Base-by-base conservation (phyloP, 2,888 invertebrate species). In the Criorhina ranunculi region DNA sequence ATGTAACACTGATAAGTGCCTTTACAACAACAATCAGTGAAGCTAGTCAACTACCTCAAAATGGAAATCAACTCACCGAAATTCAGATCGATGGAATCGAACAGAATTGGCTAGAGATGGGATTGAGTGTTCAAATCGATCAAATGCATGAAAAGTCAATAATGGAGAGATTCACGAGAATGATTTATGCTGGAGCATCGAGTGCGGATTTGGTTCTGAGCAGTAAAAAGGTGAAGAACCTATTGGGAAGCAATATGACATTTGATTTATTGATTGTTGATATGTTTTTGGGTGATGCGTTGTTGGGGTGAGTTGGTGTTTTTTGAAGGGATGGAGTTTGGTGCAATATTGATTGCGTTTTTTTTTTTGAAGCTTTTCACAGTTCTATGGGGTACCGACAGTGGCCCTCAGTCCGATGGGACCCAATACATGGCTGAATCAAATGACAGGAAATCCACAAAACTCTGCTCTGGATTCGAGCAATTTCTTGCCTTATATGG, bases 221-320 rank as follows among this genome's bases (percentile, higher is more conserved):
- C n/a, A 89, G 90, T 88, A 86, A 86, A 0, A 87, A 89, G 42
- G 88, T 92, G 11, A 88, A 88, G 0, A 88, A 89, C 11, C 49
- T 92, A 1, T 51, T 92, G 2, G 88, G 88, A 5, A 90, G 90
- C 12, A 88, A 89, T 7, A 88, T 89, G 17, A 87, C 88, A 11
- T 91, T 91, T 57, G 92, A 92, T 88, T 87, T 92, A 57, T 86
- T 92, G 1, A 88, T 92, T 6, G 90, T 93, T 1, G 93, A 93
- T 86, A 89, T 92, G 46, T 93, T 93, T 87, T 87, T 93, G 19
- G 92, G 92, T 87, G 93, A 94, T 86, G 93, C 93, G 6, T 67
- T 92, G 6, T 72, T 92, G 57, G 92, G 91, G 92, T 91, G 77
- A 86, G 87, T 73, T 5, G 0, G 15, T 29, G 8, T 31, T 6